Evolutionary conservation across 2,113 vertebrate species (phyloP).

Genomic region (Ailuropoda melanoleuca): DNA sequence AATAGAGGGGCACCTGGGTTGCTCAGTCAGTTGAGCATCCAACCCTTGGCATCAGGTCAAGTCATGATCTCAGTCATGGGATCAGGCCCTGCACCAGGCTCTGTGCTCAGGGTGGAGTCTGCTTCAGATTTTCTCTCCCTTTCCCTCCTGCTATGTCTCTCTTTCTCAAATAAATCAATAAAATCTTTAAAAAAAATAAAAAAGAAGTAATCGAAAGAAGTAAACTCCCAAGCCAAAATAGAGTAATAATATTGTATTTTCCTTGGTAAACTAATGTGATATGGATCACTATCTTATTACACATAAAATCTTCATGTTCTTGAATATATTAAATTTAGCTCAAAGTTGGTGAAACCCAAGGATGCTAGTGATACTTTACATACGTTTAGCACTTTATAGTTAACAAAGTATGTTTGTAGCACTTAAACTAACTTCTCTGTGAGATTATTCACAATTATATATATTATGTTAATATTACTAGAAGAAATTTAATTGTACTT

Average conservation of each 20-base stretch:
- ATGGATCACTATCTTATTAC: neutral
- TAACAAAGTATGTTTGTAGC: neutral
- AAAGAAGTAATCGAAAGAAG: neutral
- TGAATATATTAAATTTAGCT: neutral
- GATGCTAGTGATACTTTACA: neutral
- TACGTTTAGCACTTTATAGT: neutral
- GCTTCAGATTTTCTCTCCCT: neutral
- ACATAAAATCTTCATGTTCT: neutral
- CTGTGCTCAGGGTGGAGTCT: neutral
- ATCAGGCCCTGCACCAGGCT: neutral
- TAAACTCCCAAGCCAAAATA: neutral
- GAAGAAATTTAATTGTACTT: neutral
- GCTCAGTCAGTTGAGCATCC: neutral
- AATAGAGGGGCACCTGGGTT: neutral
- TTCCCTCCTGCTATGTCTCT: no score
- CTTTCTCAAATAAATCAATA: neutral
- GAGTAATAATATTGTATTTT: neutral
- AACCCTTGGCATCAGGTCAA: neutral
- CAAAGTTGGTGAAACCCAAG: neutral
- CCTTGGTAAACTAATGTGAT: neutral
- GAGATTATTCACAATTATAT: neutral
- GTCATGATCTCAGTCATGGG: neutral
- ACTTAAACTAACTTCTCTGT: neutral
- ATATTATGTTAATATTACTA: neutral
- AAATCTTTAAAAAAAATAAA: neutral